These are phyloP conservation scores for Crax fasciolata DNA, from an alignment of 2,797 vertebrate species.

Conservation along the genomic window DNA sequence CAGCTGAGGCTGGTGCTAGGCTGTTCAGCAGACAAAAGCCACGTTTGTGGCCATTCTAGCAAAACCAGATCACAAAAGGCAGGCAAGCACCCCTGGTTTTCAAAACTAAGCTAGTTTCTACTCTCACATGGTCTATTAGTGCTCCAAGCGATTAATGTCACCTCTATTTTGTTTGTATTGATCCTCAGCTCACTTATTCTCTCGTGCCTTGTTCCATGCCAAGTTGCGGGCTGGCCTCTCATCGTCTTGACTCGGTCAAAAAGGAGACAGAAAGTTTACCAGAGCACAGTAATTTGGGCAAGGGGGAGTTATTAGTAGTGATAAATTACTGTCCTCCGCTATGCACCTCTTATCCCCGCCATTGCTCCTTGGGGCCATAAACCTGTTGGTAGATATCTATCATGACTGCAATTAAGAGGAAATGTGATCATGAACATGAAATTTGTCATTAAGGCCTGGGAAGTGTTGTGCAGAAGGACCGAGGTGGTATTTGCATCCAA, in stretches of 20 bases:
- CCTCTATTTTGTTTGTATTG: slow-evolving; percentile 64
- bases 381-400: neutral
- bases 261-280: neutral
- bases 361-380: neutral
- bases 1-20: neutral
- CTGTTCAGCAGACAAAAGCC: neutral
- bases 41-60: slow-evolving; percentile 2
- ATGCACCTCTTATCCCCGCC: neutral
- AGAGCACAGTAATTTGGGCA: neutral
- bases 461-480: neutral
- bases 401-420: neutral
- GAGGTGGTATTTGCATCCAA: neutral
- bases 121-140: slow-evolving; percentile 45
- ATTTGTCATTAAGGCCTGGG: neutral
- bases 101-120: slow-evolving; percentile 26
- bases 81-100: slow-evolving; percentile 1
- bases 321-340: neutral
- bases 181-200: slow-evolving; percentile 2
- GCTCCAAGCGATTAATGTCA: slow-evolving; percentile 60
- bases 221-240: neutral
- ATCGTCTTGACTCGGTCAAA: neutral
- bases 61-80: neutral
- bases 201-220: neutral
- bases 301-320: neutral
- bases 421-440: neutral